A percentile compares a stretch with the other conserved stretches of the same genome.
Evolutionary conservation across 53 echinoderm and acorn worm genomes (phyloP).

Genomic region (Pentamera pediparva): DNA sequence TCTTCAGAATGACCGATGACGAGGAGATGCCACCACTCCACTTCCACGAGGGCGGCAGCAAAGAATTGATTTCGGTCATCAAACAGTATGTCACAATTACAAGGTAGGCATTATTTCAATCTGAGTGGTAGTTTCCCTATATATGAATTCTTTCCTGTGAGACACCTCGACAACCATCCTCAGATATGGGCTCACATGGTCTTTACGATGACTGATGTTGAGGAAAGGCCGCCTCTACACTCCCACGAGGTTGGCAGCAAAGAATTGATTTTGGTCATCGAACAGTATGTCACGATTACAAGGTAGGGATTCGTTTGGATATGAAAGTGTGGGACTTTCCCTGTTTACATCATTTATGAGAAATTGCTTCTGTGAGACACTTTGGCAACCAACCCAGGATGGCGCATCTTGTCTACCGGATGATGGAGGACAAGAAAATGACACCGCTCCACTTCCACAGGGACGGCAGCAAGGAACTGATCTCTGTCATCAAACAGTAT

Average conservation of each 20-base stretch:
- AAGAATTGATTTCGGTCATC: slow-evolving; percentile 50
- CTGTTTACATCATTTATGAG: too few species aligned
- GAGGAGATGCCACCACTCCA: slow-evolving; percentile 88
- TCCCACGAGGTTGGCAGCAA: too few species aligned
- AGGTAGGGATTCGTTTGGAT: too few species aligned
- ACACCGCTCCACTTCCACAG: slow-evolving; percentile 98
- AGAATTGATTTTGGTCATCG: too few species aligned
- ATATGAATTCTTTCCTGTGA: neutral
- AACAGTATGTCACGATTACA: too few species aligned
- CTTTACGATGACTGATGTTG: too few species aligned
- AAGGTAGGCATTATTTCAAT: slow-evolving; percentile 39
- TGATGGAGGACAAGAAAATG: slow-evolving; percentile 74
- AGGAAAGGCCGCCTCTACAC: too few species aligned
- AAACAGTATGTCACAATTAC: slow-evolving; percentile 78
- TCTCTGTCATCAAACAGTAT: slow-evolving; percentile 62
- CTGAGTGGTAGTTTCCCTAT: neutral
- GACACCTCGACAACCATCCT: too few species aligned
- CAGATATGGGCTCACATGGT: too few species aligned
- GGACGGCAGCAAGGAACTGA: slow-evolving; percentile 68
- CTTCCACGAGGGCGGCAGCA: slow-evolving; percentile 95
- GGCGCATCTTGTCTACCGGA: slow-evolving; percentile 79
- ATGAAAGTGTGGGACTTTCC: too few species aligned
- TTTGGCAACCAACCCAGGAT: slow-evolving; percentile 81
- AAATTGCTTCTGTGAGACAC: too few species aligned
- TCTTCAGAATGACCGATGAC: slow-evolving; percentile 79